These are phyloP conservation scores for Eunapius fragilis DNA, from an alignment of 37 sponge, comb jelly and placozoan genomes.

Conservation along the genomic window DNA sequence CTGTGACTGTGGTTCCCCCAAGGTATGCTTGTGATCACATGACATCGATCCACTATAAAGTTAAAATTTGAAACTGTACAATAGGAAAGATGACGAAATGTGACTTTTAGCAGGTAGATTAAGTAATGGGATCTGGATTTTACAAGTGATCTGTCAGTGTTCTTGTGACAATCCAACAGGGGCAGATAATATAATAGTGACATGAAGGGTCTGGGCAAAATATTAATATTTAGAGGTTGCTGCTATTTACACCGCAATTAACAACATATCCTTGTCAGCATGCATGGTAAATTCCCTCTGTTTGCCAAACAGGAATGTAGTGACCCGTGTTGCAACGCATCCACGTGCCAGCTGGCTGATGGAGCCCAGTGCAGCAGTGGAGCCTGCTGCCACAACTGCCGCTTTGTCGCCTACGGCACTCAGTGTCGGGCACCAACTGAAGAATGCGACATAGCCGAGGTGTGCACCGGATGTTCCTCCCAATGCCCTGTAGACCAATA, in stretches of 20 bases:
- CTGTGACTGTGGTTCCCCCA: slow-evolving; percentile 79
- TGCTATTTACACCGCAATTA: too few relatives aligned
- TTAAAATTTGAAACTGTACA: too few relatives aligned
- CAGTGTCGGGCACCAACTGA: slow-evolving; percentile 41
- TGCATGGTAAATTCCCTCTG: background rate
- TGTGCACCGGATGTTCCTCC: slow-evolving; percentile 39
- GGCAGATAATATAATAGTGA: too few relatives aligned
- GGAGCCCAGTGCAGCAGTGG: slow-evolving; percentile 64
- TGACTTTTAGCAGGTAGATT: too few relatives aligned
- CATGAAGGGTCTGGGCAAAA: too few relatives aligned
- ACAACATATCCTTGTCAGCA: too few relatives aligned
- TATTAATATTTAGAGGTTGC: too few relatives aligned
- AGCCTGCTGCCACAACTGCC: slow-evolving; percentile 45
- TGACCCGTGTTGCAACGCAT: slow-evolving; percentile 81
- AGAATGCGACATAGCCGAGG: slow-evolving; percentile 58
- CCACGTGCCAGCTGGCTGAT: slow-evolving; percentile 56
- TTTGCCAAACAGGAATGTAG: slow-evolving; percentile 41
- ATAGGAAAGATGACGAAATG: too few relatives aligned
- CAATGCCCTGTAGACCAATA: slow-evolving; percentile 52
- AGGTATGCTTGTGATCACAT: slow-evolving; percentile 30
- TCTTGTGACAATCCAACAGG: background rate
- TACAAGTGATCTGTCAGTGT: background rate
- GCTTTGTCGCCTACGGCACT: slow-evolving; percentile 34
- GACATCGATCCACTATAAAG: too few relatives aligned
- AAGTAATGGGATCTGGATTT: too few relatives aligned